Evolutionary conservation across 2,888 invertebrate species (phyloP).

Genomic region (Heliconius erato): DNA sequence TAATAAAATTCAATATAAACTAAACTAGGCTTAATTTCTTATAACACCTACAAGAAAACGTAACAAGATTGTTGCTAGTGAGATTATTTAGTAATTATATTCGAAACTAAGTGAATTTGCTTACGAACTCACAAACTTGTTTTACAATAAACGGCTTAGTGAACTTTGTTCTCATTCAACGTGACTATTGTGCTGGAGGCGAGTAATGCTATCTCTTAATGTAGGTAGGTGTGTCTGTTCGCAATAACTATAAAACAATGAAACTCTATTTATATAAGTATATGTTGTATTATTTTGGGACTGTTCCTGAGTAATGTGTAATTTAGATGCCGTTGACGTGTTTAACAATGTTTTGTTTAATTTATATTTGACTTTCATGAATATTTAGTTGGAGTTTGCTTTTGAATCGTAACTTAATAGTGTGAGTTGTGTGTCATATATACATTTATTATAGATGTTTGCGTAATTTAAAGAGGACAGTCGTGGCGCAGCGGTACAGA

Average conservation of each 20-base stretch:
- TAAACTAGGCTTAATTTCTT: background rate
- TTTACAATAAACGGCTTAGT: conserved; percentile 75
- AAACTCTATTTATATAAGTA: conserved; percentile 14
- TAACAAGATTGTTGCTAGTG: conserved; percentile 66
- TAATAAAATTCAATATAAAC: background rate
- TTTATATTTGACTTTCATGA: conserved; percentile 25
- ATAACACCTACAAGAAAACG: conserved; percentile 54
- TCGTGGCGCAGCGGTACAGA: too few species aligned
- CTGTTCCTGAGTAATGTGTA: background rate
- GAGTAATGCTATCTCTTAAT: conserved; percentile 47
- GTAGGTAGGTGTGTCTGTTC: conserved; percentile 26
- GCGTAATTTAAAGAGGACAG: too few species aligned
- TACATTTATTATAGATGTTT: background rate
- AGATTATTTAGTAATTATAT: conserved; percentile 74
- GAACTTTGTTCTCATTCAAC: conserved; percentile 72
- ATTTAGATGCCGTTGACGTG: conserved; percentile 6
- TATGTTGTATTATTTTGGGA: conserved; percentile 12
- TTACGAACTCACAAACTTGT: conserved; percentile 78
- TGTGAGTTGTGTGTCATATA: background rate
- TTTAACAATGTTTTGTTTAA: conserved; percentile 13
- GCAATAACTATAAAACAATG: conserved; percentile 29
- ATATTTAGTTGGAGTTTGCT: background rate
- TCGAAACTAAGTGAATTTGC: conserved; percentile 77
- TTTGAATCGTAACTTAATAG: conserved; percentile 8
- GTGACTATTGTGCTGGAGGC: conserved; percentile 56